Conservation (phyloP, 1,140 invertebrate genomes). For the Drosophila subpulchrella region DNA sequence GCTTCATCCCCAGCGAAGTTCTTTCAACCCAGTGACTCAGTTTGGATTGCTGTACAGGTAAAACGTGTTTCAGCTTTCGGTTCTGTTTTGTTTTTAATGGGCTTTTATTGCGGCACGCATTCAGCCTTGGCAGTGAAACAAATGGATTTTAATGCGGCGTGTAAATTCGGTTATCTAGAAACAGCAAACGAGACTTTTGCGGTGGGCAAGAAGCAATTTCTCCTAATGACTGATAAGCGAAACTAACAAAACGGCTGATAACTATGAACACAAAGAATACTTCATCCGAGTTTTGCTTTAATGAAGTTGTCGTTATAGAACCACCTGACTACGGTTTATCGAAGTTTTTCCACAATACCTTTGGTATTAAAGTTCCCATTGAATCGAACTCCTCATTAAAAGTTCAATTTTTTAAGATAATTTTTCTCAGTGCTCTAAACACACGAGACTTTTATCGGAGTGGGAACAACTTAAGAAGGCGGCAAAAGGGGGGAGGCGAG, state of each 20-base stretch:
- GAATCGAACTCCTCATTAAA: too few species aligned
- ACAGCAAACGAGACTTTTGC: slow-evolving; percentile 7
- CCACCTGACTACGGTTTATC: too few species aligned
- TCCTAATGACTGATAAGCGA: slow-evolving; percentile 31
- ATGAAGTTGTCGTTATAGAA: too few species aligned
- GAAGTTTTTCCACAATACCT: too few species aligned
- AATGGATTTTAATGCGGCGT: slow-evolving; percentile 36
- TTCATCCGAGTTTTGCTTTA: background rate
- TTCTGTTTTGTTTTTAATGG: slow-evolving; percentile 16
- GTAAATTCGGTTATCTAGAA: slow-evolving; percentile 47
- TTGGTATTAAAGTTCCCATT: too few species aligned
- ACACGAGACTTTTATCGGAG: slow-evolving; percentile 32
- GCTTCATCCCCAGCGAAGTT: slow-evolving; percentile 43
- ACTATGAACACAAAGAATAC: slow-evolving; percentile 3
- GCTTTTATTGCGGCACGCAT: slow-evolving; percentile 22
- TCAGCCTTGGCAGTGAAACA: slow-evolving; percentile 51
- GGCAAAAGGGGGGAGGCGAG: background rate
- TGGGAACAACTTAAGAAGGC: background rate
- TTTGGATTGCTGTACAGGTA: slow-evolving; percentile 44
- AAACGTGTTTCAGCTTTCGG: slow-evolving; percentile 42
- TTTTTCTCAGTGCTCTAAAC: slow-evolving; percentile 6
- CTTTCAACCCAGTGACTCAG: slow-evolving; percentile 62
- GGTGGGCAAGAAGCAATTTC: slow-evolving; percentile 15
- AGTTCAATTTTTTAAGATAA: background rate
- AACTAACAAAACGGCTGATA: slow-evolving; percentile 19